Percentiles rank a stretch among this genome's conserved stretches.
Evolutionary conservation across 2,888 invertebrate genomes (phyloP).

Genomic region (Rhagonycha fulva): DNA sequence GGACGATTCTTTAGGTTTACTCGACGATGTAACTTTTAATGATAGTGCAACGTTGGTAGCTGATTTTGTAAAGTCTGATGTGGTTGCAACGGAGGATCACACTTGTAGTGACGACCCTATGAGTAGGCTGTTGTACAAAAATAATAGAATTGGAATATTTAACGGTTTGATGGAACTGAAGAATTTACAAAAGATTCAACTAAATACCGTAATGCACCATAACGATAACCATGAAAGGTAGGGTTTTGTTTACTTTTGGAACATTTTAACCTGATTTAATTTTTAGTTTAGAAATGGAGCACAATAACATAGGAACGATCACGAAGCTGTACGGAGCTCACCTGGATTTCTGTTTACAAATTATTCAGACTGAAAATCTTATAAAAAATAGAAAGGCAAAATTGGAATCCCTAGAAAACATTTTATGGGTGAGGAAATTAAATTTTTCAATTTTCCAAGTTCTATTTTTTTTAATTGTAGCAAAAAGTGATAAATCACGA

Average conservation of each 20-base stretch:
- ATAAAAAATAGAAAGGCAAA: background rate
- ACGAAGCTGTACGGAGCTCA: constrained; percentile 4
- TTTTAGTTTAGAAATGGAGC: background rate
- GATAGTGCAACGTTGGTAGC: background rate
- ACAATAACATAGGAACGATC: background rate
- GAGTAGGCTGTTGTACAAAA: background rate
- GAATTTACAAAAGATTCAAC: background rate
- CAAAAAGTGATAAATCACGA: too few relatives aligned
- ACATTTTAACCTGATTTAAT: background rate
- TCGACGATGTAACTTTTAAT: background rate
- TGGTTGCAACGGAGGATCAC: background rate
- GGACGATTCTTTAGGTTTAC: constrained; percentile 8
- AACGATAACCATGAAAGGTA: background rate
- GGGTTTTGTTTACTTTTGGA: background rate
- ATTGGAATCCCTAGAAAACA: background rate
- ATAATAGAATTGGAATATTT: constrained; percentile 5
- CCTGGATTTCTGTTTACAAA: constrained; percentile 16
- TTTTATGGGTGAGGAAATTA: background rate
- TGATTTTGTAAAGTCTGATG: background rate
- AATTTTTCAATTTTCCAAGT: background rate
- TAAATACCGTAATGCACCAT: background rate
- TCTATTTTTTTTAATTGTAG: background rate
- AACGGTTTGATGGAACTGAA: constrained; percentile 3
- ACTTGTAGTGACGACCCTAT: background rate
- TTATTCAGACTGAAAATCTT: constrained; percentile 10